phyloP scores from a whole-genome alignment of 2,797 vertebrate genomes.

The Oreochromis grahami region DNA sequence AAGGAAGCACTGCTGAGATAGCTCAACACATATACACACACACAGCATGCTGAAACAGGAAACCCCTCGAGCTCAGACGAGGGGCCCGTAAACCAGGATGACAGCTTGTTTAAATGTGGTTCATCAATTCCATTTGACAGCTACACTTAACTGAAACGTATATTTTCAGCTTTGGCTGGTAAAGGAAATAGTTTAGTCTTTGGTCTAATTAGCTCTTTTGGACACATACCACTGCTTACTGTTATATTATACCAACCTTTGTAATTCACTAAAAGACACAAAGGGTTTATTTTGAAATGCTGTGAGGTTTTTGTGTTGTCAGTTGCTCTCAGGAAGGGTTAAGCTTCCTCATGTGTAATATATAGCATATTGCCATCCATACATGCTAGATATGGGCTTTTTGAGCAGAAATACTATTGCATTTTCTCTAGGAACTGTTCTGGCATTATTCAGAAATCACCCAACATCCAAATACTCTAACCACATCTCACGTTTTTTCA shows the following conservation, averaged over 20 bases:
- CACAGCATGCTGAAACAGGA: slow-evolving; percentile 70
- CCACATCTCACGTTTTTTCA: neutral
- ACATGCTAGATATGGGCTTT: neutral
- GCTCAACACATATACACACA: slow-evolving; percentile 17
- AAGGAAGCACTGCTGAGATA: slow-evolving; percentile 48
- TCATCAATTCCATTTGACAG: slow-evolving; percentile 7
- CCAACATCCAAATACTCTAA: neutral
- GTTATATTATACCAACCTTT: neutral
- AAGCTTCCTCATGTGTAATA: neutral
- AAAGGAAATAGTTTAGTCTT: neutral
- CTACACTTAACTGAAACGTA: neutral
- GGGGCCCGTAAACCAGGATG: slow-evolving; percentile 51
- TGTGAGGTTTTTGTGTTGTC: neutral
- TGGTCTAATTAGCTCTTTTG: neutral
- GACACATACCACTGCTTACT: neutral
- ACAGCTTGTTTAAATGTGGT: slow-evolving; percentile 27
- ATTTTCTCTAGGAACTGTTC: neutral
- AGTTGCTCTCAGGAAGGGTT: neutral
- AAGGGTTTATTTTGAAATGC: neutral
- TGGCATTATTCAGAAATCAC: neutral
- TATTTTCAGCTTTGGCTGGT: neutral
- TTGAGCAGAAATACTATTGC: neutral
- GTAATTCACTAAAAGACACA: neutral
- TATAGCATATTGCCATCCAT: neutral
- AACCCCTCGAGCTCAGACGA: slow-evolving; percentile 49